Conservation (phyloP, 2,888 invertebrate genomes). For the Drosophila demipolita region DNA sequence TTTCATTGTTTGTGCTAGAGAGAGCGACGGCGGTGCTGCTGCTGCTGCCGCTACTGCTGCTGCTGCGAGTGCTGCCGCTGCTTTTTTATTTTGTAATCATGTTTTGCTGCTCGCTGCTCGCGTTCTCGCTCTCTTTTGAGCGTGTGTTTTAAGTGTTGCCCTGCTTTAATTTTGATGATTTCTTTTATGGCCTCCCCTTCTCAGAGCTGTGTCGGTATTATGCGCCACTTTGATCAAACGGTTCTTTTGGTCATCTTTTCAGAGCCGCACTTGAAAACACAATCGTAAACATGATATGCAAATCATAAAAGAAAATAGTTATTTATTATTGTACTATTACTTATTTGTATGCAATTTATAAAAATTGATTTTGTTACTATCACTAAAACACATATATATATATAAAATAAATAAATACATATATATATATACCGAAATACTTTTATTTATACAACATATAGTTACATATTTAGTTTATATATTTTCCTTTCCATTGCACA, state of each 20-base stretch:
- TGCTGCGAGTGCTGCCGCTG: conserved; percentile 21
- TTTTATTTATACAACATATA: not conserved
- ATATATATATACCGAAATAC: not conserved
- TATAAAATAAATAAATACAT: not conserved
- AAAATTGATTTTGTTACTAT: not conserved
- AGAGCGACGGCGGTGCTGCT: conserved; percentile 28
- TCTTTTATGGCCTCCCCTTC: conserved; percentile 55
- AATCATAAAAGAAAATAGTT: too few relatives aligned
- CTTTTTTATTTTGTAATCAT: conserved; percentile 72
- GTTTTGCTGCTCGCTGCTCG: conserved; percentile 32
- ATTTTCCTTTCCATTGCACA: conserved; percentile 4
- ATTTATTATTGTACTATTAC: not conserved
- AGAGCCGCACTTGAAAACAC: conserved; percentile 30
- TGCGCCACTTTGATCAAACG: conserved; percentile 55
- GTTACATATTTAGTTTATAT: not conserved
- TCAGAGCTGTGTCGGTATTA: conserved; percentile 51
- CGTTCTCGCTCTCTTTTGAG: conserved; percentile 51
- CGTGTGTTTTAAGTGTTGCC: conserved; percentile 60
- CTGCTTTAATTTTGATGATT: conserved; percentile 76
- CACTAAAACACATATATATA: not conserved
- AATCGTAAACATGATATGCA: conserved; percentile 1
- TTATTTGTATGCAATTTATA: not conserved
- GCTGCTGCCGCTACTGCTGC: conserved; percentile 16
- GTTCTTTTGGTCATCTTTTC: conserved; percentile 34
- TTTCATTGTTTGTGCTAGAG: conserved; percentile 48